Conservation (phyloP, 2,888 invertebrate species). For the Melanchra persicariae region DNA sequence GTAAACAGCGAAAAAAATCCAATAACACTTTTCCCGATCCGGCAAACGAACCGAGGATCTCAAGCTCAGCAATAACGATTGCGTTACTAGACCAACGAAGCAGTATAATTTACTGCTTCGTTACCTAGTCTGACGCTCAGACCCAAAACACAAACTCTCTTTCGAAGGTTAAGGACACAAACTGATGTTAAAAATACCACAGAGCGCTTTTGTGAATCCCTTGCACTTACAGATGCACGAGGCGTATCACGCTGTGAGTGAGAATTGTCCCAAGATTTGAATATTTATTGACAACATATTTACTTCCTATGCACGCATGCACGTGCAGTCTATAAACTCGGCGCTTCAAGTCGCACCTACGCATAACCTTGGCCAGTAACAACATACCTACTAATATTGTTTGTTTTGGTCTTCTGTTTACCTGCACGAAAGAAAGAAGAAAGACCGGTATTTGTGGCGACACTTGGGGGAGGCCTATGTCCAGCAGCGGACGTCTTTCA, state of each 20-base stretch:
- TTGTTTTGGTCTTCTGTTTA: constrained; percentile 46
- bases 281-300: constrained; percentile 50
- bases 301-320: constrained; percentile 38
- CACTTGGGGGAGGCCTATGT: no score
- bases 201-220: not conserved
- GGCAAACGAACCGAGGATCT: no score
- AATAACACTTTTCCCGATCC: no score
- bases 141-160: not conserved
- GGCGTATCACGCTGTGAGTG: constrained; percentile 10
- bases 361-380: constrained; percentile 51
- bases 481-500: no score
- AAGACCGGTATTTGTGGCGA: no score
- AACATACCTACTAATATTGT: constrained; percentile 39
- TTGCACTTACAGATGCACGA: constrained; percentile 10
- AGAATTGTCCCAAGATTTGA: constrained; percentile 40
- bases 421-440: not conserved
- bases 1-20: no score
- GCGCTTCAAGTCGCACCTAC: constrained; percentile 41
- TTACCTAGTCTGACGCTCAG: no score
- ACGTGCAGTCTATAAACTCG: constrained; percentile 52
- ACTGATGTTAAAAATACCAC: not conserved
- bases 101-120: no score
- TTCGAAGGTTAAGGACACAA: not conserved
- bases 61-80: no score
- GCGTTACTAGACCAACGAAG: no score